Conservation (phyloP, 2,888 invertebrate species). For the Cremastinae sp. region DNA sequence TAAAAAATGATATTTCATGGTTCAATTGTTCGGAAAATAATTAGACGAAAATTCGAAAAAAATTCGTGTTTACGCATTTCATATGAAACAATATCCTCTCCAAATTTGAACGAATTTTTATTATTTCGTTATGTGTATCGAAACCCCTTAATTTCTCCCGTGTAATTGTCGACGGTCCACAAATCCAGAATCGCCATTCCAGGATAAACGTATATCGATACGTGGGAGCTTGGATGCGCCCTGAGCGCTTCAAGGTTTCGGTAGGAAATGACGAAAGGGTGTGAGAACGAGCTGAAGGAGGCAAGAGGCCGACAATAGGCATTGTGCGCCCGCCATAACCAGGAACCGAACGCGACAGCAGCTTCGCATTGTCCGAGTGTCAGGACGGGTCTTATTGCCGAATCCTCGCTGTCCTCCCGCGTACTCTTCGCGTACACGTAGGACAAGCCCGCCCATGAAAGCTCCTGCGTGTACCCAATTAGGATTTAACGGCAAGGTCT, state of each 20-base stretch:
- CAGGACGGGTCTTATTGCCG: constrained; percentile 69
- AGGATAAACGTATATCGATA: constrained; percentile 23
- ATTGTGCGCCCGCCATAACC: constrained; percentile 80
- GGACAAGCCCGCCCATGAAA: constrained; percentile 29
- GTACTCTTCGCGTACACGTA: constrained; percentile 44
- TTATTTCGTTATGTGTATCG: too few relatives aligned
- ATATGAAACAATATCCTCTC: too few relatives aligned
- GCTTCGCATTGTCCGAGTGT: constrained; percentile 79
- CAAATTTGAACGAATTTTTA: too few relatives aligned
- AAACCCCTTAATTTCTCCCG: constrained; percentile 22
- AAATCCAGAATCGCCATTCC: constrained; percentile 15
- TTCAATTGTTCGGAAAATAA: too few relatives aligned
- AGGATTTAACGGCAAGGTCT: constrained; percentile 6
- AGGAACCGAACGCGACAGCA: constrained; percentile 78
- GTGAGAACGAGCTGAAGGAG: constrained; percentile 57
- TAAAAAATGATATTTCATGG: too few relatives aligned
- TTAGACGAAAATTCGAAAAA: too few relatives aligned
- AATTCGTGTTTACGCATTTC: constrained; percentile 11
- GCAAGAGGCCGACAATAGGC: constrained; percentile 77
- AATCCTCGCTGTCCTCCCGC: constrained; percentile 64
- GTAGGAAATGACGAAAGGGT: constrained; percentile 37
- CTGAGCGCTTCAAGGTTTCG: constrained; percentile 39
- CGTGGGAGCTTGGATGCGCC: neutral
- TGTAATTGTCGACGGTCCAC: constrained; percentile 18
- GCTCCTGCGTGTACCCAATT: constrained; percentile 24